Conservation (phyloP, 2,888 invertebrate genomes). For the Agonopterix subpropinquella region DNA sequence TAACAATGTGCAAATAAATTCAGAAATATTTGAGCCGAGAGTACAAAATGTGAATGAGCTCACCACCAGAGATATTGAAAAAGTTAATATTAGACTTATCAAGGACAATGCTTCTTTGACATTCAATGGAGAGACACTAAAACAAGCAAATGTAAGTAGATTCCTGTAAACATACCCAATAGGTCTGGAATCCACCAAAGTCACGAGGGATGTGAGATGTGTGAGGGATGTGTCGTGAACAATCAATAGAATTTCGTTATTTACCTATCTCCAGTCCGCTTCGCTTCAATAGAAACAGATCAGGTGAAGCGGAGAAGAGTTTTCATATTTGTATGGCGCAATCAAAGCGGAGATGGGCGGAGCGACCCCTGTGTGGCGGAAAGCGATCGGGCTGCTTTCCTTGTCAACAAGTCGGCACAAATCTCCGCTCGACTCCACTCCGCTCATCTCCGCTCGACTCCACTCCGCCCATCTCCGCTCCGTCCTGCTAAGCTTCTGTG, state of each 20-base stretch:
- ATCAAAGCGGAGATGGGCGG: too few species aligned
- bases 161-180: too few species aligned
- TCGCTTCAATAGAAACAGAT: not conserved
- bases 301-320: not conserved
- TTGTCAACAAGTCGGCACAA: too few species aligned
- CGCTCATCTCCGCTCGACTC: too few species aligned
- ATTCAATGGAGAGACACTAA: slow-evolving; percentile 44
- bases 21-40: slow-evolving; percentile 51
- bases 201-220: too few species aligned
- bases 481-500: too few species aligned
- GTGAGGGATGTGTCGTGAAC: not conserved
- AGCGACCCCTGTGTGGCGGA: too few species aligned
- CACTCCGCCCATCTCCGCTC: too few species aligned
- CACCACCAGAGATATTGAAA: slow-evolving; percentile 35
- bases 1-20: slow-evolving; percentile 57
- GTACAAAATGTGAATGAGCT: slow-evolving; percentile 37
- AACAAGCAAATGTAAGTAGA: slow-evolving; percentile 36
- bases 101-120: slow-evolving; percentile 42
- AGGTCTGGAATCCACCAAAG: too few species aligned
- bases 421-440: too few species aligned
- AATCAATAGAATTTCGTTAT: not conserved
- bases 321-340: not conserved
- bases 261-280: not conserved
- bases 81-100: slow-evolving; percentile 34
- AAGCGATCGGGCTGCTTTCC: too few species aligned